Evolutionary conservation across 2,888 invertebrate species (phyloP).

Genomic region (Drosophila paranaensis): DNA sequence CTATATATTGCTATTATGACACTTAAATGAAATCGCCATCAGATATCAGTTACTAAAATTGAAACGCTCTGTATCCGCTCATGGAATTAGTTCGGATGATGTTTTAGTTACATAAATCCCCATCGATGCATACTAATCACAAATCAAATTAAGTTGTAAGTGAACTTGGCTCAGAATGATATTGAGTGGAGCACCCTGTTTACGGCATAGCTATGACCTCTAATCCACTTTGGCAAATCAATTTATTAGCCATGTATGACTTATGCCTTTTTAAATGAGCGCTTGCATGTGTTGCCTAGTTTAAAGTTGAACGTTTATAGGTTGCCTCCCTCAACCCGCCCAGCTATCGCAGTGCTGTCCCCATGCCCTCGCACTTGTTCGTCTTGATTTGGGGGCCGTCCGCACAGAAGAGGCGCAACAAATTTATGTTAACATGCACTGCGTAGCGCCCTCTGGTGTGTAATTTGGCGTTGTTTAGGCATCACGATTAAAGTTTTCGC

Average conservation of each 20-base stretch:
- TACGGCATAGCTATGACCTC: conserved; percentile 62
- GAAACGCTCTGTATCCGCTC: background rate
- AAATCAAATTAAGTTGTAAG: background rate
- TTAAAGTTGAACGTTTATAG: conserved; percentile 63
- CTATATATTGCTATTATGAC: no score
- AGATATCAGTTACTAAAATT: no score
- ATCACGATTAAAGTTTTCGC: conserved; percentile 72
- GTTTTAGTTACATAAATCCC: background rate
- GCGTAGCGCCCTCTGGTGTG: conserved; percentile 82
- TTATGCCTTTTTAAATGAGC: conserved; percentile 83
- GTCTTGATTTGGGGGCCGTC: conserved; percentile 41
- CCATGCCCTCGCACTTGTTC: background rate
- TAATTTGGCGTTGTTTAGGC: conserved; percentile 82
- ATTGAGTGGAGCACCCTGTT: conserved; percentile 50
- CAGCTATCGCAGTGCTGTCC: background rate
- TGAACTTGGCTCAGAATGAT: no score
- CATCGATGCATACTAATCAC: background rate
- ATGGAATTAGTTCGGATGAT: background rate
- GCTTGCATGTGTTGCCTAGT: conserved; percentile 79
- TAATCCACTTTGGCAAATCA: conserved; percentile 82
- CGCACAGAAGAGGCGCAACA: conserved; percentile 66
- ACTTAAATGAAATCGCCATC: no score
- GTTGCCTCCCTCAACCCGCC: background rate
- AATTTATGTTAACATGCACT: conserved; percentile 81
- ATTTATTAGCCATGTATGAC: conserved; percentile 83